Evolutionary conservation across 2,888 invertebrate species (phyloP), one percentile per base, ranked within the genome.

Genomic region (Hirtodrosophila duncani): DNA sequence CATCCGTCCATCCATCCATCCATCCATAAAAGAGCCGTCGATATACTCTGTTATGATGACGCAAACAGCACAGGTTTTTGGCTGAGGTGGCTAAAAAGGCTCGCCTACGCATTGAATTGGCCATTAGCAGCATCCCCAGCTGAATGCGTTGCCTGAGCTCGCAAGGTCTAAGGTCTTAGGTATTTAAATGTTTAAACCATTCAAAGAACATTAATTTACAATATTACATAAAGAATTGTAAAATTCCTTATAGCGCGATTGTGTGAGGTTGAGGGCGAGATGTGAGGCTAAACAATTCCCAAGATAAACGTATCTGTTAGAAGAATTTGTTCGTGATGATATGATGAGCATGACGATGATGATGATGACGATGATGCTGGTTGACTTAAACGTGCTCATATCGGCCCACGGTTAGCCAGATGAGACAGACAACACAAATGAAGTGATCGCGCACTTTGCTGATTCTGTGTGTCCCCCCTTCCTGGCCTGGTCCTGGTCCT

Each of bases 241-340:
- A 74, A 83, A 81, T 82, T 82, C 82, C 83, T 82, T 82, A 80
- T 83, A 82, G 82, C 67, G n/a, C 57, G 51, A 56, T 51, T 69
- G 51, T 65, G 48, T 61, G 52, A 52, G 66, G 72, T 52, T 74
- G 75, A 78, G 72, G 75, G 49, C 51, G 65, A 44, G 51, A 48
- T 16, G 48, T 20, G 37, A 45, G 23, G 52, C 53, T 36, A 60
- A 43, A 29, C 38, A 18, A 27, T 27, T 27, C n/a, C n/a, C n/a
- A n/a, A n/a, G n/a, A n/a, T 23, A 48, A 21, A 41, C 59, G 46
- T 50, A 51, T 55, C 41, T 21, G 61, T 74, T 69, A 36, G 27
- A 27, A 31, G 51, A 20, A 39, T 46, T 57, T 36, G 56, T 39
- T 51, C 46, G 33, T 63, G 63, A 33, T 46, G 58, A 42, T 53